Evolutionary conservation across 2,113 vertebrate species (phyloP), one percentile per base, ranked within the genome.

Genomic region (Gasterosteus aculeatus): DNA sequence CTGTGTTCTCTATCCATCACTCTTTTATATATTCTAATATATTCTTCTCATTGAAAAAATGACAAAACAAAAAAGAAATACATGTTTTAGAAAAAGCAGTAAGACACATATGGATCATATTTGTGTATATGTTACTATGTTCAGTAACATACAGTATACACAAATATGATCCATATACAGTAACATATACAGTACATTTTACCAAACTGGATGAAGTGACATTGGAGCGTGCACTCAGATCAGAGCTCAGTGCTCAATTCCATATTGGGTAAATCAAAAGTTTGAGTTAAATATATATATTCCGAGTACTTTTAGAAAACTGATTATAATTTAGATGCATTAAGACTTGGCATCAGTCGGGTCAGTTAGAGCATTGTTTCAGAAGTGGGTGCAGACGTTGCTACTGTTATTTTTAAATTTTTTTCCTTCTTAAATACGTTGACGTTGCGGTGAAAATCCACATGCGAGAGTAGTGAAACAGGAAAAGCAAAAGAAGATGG

Each of bases 171-270:
- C 22, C 22, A 26, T 26, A 26, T 26, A 26, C 22, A 26, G 22
- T 26, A 26, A 26, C 22, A 26, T 26, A 47, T 10, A 1, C 11
- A 64, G 0, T 59, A 0, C 39, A 64, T 49, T 18, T 46, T 26
- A 41, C 35, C 51, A 26, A 63, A 61, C 16, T 38, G 39, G 57
- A 47, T 61, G 19, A 67, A 56, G 22, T 41, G 39, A 42, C 10
- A 29, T 7, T 29, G 19, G 58, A 31, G 35, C 35, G 7, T 5
- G 35, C 35, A 38, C 35, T 38, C 56, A 33, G 54, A 69, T 71
- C 58, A 31, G 18, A 22, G 56, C 39, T 68, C 47, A 47, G 41
- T 75, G 54, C 49, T 78, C 59, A 72, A 59, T 70, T 63, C 78
- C 47, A 54, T 69, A 66, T 39, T 44, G 38, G 42, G 19, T 16